Base-by-base conservation (phyloP, 2,113 vertebrate genomes). In the Pagrus major region DNA sequence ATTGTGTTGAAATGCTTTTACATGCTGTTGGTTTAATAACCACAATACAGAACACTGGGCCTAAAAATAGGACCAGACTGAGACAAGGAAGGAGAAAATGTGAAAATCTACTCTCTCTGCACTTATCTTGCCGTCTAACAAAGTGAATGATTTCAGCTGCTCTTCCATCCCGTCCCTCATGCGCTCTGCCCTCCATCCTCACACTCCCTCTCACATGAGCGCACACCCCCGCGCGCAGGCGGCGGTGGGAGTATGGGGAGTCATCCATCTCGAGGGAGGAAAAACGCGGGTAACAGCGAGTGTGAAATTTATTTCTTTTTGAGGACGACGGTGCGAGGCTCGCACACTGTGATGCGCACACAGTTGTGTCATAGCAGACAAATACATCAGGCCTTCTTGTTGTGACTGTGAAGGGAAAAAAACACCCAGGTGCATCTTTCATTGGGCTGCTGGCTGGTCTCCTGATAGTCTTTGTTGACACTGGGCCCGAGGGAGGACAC, bases 391-490 rank as follows among this genome's bases (percentile, higher is more conserved):
- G 54, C 51, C 46, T 64, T 78, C 60, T 20, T 56, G 47, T 54
- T 54, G 65, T 52, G 51, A 71, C 37, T 37, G 63, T n/a, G 49
- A 16, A 6, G 5, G 18, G 8, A 33, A 47, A 37, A 71, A 63
- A 39, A 71, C 56, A 70, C 59, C 54, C 60, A 64, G 29, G 56
- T 71, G 81, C n/a, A 61, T 80, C 60, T 69, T 70, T 81, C 52
- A 75, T 25, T 56, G 71, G 23, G 39, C 55, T 59, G 44, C 29
- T 82, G 54, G 74, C 59, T 64, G 54, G 55, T 81, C 78, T 69
- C 71, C 33, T 35, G 71, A 70, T 42, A 58, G 76, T 69, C 71
- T 80, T 66, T 85, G 80, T 77, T 86, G 81, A 88, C 87, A 73
- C 59, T 69, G 74, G 39, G 27, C 78, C 75, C 71, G 41, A 51